phyloP scores from a whole-genome alignment of 2,113 vertebrate species.

The Cryptomyrus ogoouensis region DNA sequence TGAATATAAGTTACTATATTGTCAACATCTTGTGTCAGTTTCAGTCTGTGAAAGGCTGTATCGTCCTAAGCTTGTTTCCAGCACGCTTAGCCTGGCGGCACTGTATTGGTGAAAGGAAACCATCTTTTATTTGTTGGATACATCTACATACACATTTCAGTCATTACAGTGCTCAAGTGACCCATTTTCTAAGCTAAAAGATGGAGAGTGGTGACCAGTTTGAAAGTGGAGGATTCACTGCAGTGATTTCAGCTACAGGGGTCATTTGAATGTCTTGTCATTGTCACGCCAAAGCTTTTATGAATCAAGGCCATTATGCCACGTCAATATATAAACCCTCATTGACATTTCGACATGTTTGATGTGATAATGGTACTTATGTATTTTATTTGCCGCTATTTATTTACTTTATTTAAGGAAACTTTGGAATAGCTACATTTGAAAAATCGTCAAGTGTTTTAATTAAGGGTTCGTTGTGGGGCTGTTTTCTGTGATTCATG shows the following conservation, averaged over 20 bases:
- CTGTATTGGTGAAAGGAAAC: not conserved
- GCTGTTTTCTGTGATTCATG: not conserved
- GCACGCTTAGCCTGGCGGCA: not conserved
- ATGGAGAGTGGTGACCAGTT: not conserved
- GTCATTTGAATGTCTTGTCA: not conserved
- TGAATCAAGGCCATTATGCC: not conserved
- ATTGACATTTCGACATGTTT: not conserved
- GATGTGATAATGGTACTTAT: not conserved
- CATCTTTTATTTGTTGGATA: conserved; percentile 6
- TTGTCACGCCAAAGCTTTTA: not conserved
- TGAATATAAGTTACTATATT: not conserved
- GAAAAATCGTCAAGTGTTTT: not conserved
- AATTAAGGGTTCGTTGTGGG: not conserved
- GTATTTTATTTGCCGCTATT: not conserved
- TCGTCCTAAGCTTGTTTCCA: not conserved
- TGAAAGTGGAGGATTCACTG: not conserved
- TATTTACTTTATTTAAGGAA: not conserved
- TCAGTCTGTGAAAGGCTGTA: not conserved
- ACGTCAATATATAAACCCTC: not conserved
- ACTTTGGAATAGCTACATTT: not conserved
- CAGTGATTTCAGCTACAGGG: conserved; percentile 13
- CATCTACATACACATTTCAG: not conserved
- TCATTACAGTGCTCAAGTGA: not conserved
- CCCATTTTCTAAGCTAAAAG: conserved; percentile 14
- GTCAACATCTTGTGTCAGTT: not conserved